Percentiles rank a stretch among this genome's conserved stretches.
phyloP scores from a whole-genome alignment of 2,888 invertebrate genomes.

The Hyposoter didymator region DNA sequence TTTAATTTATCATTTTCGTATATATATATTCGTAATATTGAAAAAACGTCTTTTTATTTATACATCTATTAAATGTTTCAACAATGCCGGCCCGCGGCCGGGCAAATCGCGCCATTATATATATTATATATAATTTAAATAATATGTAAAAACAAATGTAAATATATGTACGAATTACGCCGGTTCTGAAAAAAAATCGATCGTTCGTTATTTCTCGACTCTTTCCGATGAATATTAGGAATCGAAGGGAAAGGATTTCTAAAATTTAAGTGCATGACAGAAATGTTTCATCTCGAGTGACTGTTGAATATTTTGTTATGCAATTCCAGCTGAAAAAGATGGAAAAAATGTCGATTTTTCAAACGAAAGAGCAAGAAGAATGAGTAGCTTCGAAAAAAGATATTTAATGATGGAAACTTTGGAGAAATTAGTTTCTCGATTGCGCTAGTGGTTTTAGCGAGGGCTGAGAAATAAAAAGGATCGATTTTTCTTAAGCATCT shows the following conservation, averaged over 20 bases:
- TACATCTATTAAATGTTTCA: slow-evolving; percentile 80
- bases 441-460: neutral
- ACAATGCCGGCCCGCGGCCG: slow-evolving; percentile 77
- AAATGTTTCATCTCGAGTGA: neutral
- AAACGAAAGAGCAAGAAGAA: neutral
- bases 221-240: neutral
- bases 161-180: neutral
- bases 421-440: neutral
- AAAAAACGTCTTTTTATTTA: slow-evolving; percentile 73
- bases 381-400: neutral
- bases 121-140: slow-evolving; percentile 39
- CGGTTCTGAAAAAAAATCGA: neutral
- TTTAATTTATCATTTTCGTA: slow-evolving; percentile 50
- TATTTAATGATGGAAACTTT: neutral
- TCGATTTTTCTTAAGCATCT: neutral
- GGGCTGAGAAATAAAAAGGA: neutral
- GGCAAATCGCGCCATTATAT: slow-evolving; percentile 75
- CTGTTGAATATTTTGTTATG: neutral
- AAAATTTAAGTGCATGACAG: neutral
- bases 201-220: neutral
- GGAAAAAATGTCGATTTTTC: neutral
- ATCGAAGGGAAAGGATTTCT: neutral
- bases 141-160: slow-evolving; percentile 23
- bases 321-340: neutral
- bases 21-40: slow-evolving; percentile 71